Evolutionary conservation across 2,888 invertebrate genomes (phyloP).

Genomic region (Pachliopta kotzebuea): DNA sequence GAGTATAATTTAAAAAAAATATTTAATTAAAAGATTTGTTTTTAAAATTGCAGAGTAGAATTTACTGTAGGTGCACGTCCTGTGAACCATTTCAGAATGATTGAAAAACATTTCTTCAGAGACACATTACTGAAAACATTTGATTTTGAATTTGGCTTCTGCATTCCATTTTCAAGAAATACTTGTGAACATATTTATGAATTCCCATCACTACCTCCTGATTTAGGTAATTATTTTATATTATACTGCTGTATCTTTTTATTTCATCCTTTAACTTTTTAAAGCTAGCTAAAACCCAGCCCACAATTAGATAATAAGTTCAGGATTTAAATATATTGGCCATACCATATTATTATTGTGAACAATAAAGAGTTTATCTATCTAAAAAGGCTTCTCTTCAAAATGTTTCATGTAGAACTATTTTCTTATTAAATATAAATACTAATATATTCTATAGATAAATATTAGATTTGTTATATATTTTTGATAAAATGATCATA

Average conservation of each 20-base stretch:
- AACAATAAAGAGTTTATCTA: too few relatives aligned
- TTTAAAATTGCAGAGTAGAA: slow-evolving; percentile 88
- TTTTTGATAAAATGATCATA: too few relatives aligned
- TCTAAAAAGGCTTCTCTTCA: too few relatives aligned
- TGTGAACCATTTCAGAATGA: slow-evolving; percentile 98
- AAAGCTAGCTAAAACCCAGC: too few relatives aligned
- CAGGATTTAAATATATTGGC: too few relatives aligned
- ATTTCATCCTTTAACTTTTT: background rate
- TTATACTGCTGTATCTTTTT: background rate
- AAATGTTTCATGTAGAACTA: too few relatives aligned
- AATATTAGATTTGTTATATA: too few relatives aligned
- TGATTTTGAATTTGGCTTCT: slow-evolving; percentile 99
- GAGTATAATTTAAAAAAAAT: background rate
- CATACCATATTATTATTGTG: too few relatives aligned
- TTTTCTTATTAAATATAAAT: too few relatives aligned
- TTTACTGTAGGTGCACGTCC: slow-evolving; percentile 96
- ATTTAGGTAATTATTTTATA: slow-evolving; percentile 83
- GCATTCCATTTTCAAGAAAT: slow-evolving; percentile 98
- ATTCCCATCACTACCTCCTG: slow-evolving; percentile 93
- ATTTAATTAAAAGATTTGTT: background rate
- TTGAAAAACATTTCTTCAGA: slow-evolving; percentile 97
- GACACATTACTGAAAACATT: slow-evolving; percentile 97
- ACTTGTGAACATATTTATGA: slow-evolving; percentile 99
- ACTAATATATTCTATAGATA: too few relatives aligned
- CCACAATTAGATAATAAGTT: too few relatives aligned